Evolutionary conservation across 2,888 invertebrate genomes (phyloP), one percentile per base, ranked within the genome.

Genomic region (Drosophila dives): DNA sequence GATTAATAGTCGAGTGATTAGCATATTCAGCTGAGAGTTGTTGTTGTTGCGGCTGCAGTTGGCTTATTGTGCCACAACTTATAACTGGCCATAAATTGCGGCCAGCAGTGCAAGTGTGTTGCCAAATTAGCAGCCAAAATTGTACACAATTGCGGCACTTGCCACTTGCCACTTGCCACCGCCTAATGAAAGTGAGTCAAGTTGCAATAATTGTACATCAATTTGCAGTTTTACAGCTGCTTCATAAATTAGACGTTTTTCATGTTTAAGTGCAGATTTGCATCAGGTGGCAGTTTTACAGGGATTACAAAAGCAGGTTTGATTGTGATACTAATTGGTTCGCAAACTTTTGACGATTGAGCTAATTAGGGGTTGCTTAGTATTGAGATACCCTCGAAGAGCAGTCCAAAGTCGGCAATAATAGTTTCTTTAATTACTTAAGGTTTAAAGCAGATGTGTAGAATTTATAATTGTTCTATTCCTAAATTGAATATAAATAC

Each of bases 31-130:
- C 60, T 26, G 66, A 54, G 34, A 66, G 70, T 62, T 51, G 70
- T 48, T 60, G 71, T 36, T 33, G 36, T 20, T 42, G 12, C 12
- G 10, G 67, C 54, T 45, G 65, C 56, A 51, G 73, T 23, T 42
- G 26, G 50, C 49, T 11, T 34, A n/a, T 64, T 59, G 61, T 32
- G 38, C 38, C 58, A 26, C 70, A 53, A 64, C 75, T 86, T 81
- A 86, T 88, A 85, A 77, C 72, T 69, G 63, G 56, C 71, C 81
- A 83, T 86, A 81, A 85, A 77, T 79, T 85, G 75, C 36, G 72
- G 70, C 58, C 59, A 55, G 68, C 81, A 86, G 81, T 83, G 86
- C 77, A 77, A 88, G 83, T 85, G 80, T 89, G 80, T 89, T 83
- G 72, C 75, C 85, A 85, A 89, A 86, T 86, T 87, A 86, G 85